These are phyloP conservation scores for Stercorarius parasiticus DNA, from an alignment of 2,113 vertebrate species.

Conservation along the genomic window DNA sequence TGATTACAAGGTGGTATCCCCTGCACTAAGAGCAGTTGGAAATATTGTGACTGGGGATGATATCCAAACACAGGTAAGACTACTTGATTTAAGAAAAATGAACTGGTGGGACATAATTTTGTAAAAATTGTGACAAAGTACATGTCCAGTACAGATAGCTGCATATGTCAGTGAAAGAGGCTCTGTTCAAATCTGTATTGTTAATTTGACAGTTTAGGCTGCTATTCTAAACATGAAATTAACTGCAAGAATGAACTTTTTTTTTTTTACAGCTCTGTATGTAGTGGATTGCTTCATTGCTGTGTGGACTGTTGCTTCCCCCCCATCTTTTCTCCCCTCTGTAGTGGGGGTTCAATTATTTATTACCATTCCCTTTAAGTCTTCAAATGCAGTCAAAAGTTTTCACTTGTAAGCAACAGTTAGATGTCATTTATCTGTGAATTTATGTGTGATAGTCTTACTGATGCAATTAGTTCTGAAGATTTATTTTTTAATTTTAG, in stretches of 20 bases:
- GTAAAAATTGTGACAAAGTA: neutral
- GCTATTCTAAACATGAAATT: neutral
- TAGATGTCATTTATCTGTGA: neutral
- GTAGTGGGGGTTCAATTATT: neutral
- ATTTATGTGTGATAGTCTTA: neutral
- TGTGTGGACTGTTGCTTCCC: neutral
- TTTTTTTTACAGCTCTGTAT: neutral
- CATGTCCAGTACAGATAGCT: neutral
- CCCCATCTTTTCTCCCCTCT: no score
- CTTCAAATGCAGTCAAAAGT: neutral
- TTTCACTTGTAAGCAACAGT: neutral
- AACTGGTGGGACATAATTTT: neutral
- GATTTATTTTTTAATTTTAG: neutral
- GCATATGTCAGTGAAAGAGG: accelerated
- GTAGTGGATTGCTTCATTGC: neutral
- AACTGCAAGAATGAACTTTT: neutral
- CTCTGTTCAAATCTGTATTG: neutral
- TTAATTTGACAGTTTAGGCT: neutral
- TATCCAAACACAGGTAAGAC: constrained; percentile 90
- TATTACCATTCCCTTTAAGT: neutral
- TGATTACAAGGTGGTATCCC: constrained; percentile 92
- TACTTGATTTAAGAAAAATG: neutral
- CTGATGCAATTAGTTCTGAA: neutral
- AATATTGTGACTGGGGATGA: constrained; percentile 94
- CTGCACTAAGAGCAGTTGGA: constrained; percentile 89